A percentile compares a stretch with the other conserved stretches of the same genome.
Evolutionary conservation across 2,888 invertebrate genomes (phyloP).

Genomic region (Drosophila villosipedis): DNA sequence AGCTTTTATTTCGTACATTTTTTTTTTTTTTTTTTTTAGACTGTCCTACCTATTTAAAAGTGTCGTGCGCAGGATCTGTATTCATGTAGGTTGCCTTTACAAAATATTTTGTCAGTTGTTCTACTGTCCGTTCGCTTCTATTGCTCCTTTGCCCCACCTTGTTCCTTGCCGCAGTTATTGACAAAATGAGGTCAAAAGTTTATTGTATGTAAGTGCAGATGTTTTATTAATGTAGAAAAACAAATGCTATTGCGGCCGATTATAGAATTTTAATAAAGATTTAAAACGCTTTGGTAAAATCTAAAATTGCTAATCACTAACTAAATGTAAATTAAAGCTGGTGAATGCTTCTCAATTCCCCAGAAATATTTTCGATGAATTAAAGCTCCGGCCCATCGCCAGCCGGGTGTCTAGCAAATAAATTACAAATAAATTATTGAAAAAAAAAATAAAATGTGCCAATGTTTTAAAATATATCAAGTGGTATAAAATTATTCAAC

Average conservation of each 20-base stretch:
- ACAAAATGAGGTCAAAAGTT: conserved; percentile 82
- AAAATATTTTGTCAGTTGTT: conserved; percentile 63
- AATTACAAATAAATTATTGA: conserved; percentile 43
- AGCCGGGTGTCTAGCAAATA: conserved; percentile 41
- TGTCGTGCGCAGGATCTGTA: conserved; percentile 44
- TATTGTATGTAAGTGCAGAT: conserved; percentile 62
- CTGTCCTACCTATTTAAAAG: conserved; percentile 32
- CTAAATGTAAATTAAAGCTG: conserved; percentile 15
- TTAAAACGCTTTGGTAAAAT: neutral
- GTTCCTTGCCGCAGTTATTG: conserved; percentile 21
- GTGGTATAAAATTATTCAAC: conserved; percentile 26
- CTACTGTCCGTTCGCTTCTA: neutral
- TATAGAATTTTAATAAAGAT: neutral
- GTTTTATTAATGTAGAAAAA: conserved; percentile 16
- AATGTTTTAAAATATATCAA: conserved; percentile 26
- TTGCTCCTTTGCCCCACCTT: conserved; percentile 21
- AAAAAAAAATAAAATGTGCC: conserved; percentile 15
- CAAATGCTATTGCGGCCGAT: neutral
- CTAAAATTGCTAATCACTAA: conserved; percentile 18
- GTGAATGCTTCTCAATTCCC: conserved; percentile 9
- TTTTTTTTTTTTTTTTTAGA: neutral
- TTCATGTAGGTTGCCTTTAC: conserved; percentile 38
- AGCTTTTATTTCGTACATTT: conserved; percentile 21
- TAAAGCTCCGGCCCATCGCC: conserved; percentile 31
- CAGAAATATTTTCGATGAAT: conserved; percentile 3